Evolutionary conservation across 2,888 invertebrate genomes (phyloP), one percentile per base, ranked within the genome.

Genomic region (Agriopis marginaria): DNA sequence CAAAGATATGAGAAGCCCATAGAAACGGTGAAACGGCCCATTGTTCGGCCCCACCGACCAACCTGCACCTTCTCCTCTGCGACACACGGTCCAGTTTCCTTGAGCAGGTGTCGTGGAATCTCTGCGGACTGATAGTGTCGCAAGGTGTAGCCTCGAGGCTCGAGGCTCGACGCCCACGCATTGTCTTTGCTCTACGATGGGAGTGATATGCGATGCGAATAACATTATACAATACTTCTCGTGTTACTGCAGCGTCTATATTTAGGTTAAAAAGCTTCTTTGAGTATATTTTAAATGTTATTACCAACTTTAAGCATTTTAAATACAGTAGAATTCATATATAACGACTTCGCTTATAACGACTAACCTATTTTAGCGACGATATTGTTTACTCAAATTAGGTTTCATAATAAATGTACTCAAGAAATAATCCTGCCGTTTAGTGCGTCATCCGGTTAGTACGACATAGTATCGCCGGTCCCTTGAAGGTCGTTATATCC

Each of bases 121-220:
- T 79, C 71, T 73, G 74, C 71, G 51, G 60, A 50, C 14, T 70
- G 66, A 72, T 76, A 79, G 75, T 83, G 78, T 79, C 76, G 83
- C 78, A 80, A 82, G 77, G 75, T 70, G 14, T 61, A 72, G 76
- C 77, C 82, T 71, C 70, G 65, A 32, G 12, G 66, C 78, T 80
- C 78, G 75, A 71, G 12, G 66, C 78, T 80, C 78, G 75, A 71
- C 81, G 76, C 79, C 80, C 72, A 79, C 81, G 77, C 77, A 78
- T 79, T 82, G 82, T 83, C 75, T 78, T 67, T 67, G 60, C 44
- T 71, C 61, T 69, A 63, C 58, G 71, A 74, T 75, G 72, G 71
- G 60, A 68, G 74, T 73, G 65, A 64, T 68, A 65, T 68, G 71
- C 49, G 68, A 65, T 66, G 72, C 50, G 66, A 74, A 72, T 69